Base-by-base conservation (phyloP, 2,797 vertebrate species). In the Gymnocypris eckloni region DNA sequence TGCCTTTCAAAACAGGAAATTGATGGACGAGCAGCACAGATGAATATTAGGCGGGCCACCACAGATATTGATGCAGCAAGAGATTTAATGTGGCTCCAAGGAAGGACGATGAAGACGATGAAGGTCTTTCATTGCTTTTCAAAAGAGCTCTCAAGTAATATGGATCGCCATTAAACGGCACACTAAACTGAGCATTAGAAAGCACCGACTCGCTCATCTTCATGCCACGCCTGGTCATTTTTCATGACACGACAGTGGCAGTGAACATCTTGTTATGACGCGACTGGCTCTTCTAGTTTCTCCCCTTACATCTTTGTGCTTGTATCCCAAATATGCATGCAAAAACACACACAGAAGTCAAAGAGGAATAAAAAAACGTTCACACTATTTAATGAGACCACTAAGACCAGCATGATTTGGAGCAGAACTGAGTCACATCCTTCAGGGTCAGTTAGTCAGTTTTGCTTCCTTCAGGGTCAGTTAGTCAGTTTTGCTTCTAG, bases 51-150 rank as follows among this genome's bases (percentile, higher is more conserved):
- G 91, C 88, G 87, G 90, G 93, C 93, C 67, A 83, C 52, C 89
- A 73, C 83, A 86, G 86, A 89, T 93, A 93, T 93, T 88, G 93
- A 94, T 91, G 92, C 87, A 89, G 86, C 64, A 76, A 88, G 72
- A 90, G 90, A 91, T 91, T 92, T 94, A 94, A 95, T 94, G 94
- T 78, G 84, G 76, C 86, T 87, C 79, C 87, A 78, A 89, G 87
- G 84, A 93, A 92, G 81, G 86, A 89, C 56, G 80, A 83, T 88
- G 91, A 94, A 95, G 93, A 33, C 33, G 33, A 33, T 93, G 95
- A 94, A 95, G 92, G 94, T 94, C 91, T 95, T 94, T 95, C 95
- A 94, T 83, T 94, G 94, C 93, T 93, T 94, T 94, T 94, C 89
- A 91, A 92, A 95, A 94, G 92, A 90, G 93, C 89, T 87, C 91